These are phyloP conservation scores for Paradisaea rubra DNA, from an alignment of 2,113 vertebrate genomes.

Conservation along the genomic window DNA sequence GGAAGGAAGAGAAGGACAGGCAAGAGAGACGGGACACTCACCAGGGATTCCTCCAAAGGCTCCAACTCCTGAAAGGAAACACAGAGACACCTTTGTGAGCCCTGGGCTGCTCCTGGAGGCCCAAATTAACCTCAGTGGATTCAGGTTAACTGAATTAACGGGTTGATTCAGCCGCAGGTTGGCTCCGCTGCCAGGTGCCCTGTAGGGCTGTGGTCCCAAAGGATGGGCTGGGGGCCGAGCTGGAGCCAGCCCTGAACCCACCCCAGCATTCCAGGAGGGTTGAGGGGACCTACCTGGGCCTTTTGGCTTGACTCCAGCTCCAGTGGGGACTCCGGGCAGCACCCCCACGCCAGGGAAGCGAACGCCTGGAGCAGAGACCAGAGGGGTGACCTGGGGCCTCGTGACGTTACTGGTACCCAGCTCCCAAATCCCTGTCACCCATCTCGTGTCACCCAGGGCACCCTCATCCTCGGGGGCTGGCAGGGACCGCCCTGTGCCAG, in stretches of 20 bases:
- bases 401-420: accelerated
- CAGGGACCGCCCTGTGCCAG: neutral
- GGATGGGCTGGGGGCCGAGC: neutral
- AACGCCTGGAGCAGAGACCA: conserved; percentile 69
- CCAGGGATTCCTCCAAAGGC: conserved; percentile 75
- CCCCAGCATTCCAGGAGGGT: too few relatives aligned
- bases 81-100: neutral
- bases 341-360: conserved; percentile 84
- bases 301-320: conserved; percentile 85
- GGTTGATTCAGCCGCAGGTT: neutral
- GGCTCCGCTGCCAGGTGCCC: neutral
- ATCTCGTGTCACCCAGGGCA: neutral
- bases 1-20: conserved; percentile 1
- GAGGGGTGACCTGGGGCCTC: neutral
- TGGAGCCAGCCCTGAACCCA: neutral
- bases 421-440: neutral
- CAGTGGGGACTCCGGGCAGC: conserved; percentile 90
- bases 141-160: neutral
- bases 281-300: conserved; percentile 61
- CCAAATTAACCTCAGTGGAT: neutral
- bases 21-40: neutral
- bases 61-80: conserved; percentile 54
- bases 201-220: neutral
- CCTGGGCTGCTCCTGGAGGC: neutral
- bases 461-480: neutral